Base-by-base conservation (phyloP, 1,140 invertebrate genomes). In the Hyles vespertilio region DNA sequence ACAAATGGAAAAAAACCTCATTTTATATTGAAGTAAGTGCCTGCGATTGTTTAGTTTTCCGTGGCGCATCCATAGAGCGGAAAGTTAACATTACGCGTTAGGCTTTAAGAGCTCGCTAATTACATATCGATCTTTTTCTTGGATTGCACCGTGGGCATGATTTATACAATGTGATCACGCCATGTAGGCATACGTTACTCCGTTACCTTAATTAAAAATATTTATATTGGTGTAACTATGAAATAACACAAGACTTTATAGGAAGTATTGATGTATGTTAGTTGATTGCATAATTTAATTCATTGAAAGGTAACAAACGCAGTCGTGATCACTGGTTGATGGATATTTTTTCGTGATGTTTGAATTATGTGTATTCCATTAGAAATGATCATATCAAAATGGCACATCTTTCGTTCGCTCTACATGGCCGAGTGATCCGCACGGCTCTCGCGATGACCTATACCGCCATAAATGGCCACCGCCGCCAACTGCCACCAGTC, bases 381-480 rank as follows among this genome's bases (percentile, higher is more conserved):
- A 56, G 44, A 33, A 47, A 48, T 48, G 32, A 56, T 11, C 4
- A 5, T 54, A 40, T 10, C 34, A 36, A 54, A 54, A 59, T 52
- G 55, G 65, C 63, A 70, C 63, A 63, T 71, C 58, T 70, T 55
- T 49, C 56, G 62, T 60, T 56, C 55, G 59, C 72, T 77, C 11
- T 74, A 81, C 70, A 79, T 68, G 74, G 81, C 55, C 58, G 63
- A 59, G 33, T 51, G 67, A 57, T 51, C 56, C 49, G 63, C 62
- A 50, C 59, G 58, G 48, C 51, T 67, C 58, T 58, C 74, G 68
- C 58, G 53, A 59, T 74, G 74, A 76, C 76, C 77, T 70, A 71
- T 67, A 70, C 74, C 33, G 45, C 81, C 81, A 74, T 79, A 82
- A 63, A 82, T 77, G 79, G 81, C 51, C 52, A 78, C 70, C 65